Evolutionary conservation across 1,140 invertebrate genomes (phyloP).

Genomic region (Drosophila lowei): DNA sequence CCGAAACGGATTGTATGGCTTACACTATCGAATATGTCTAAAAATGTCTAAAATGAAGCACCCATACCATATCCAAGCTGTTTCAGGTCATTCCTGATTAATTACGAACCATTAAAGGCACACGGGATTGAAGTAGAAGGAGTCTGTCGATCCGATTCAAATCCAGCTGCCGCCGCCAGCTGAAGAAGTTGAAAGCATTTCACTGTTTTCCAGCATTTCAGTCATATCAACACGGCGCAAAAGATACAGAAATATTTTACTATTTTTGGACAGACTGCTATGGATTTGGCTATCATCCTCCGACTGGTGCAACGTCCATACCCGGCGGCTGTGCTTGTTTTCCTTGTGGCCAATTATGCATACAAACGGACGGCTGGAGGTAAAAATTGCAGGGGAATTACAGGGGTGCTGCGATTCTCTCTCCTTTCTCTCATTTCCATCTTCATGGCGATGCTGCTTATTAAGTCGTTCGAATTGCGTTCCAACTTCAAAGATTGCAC

Average conservation of each 20-base stretch:
- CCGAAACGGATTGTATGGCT: too few species aligned
- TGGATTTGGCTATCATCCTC: constrained; percentile 33
- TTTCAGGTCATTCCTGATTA: constrained; percentile 5
- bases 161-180: constrained; percentile 29
- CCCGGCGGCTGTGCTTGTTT: constrained; percentile 35
- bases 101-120: neutral
- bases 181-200: constrained; percentile 63
- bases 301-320: neutral
- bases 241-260: constrained; percentile 67
- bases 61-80: neutral
- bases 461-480: constrained; percentile 62
- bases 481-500: constrained; percentile 63
- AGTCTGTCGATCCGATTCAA: neutral
- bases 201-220: constrained; percentile 68
- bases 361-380: constrained; percentile 55
- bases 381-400: constrained; percentile 52
- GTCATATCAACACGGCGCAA: constrained; percentile 65
- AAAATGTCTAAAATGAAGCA: too few species aligned
- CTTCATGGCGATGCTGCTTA: constrained; percentile 49
- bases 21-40: too few species aligned
- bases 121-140: too few species aligned
- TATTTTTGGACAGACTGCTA: constrained; percentile 66
- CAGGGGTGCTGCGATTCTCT: constrained; percentile 5
- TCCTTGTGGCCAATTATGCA: constrained; percentile 51
- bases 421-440: neutral